Conservation (phyloP, 1,140 invertebrate species). For the Phenacoccus solenopsis region DNA sequence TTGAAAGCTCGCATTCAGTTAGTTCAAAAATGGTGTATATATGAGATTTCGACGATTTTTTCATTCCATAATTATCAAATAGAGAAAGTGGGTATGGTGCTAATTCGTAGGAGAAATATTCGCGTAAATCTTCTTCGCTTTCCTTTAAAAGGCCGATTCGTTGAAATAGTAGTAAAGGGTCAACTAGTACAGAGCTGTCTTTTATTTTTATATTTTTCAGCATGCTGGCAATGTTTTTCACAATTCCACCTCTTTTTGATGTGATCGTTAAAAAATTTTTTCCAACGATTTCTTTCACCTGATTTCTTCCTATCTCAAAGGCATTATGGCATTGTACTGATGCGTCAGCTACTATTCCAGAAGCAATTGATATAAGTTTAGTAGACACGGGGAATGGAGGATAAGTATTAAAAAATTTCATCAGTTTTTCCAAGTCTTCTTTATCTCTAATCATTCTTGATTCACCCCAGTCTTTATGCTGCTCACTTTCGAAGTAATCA, state of each 20-base stretch:
- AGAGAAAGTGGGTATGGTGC: constrained; percentile 32
- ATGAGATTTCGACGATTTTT: constrained; percentile 32
- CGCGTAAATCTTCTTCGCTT: constrained; percentile 29
- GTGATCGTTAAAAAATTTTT: too few species aligned
- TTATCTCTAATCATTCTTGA: constrained; percentile 32
- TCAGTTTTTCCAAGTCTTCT: constrained; percentile 30
- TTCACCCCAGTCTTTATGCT: constrained; percentile 34
- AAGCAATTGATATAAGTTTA: constrained; percentile 31
- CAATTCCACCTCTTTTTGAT: too few species aligned
- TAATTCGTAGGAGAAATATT: constrained; percentile 34
- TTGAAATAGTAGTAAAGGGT: constrained; percentile 34
- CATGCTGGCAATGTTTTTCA: too few species aligned
- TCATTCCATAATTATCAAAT: constrained; percentile 34
- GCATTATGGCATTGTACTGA: constrained; percentile 34
- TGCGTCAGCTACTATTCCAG: constrained; percentile 31
- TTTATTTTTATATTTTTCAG: constrained; percentile 26
- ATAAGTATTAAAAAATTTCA: constrained; percentile 31
- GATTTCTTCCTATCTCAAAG: constrained; percentile 29
- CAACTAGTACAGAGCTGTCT: constrained; percentile 30
- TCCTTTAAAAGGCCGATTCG: constrained; percentile 31
- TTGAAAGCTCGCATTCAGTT: background rate
- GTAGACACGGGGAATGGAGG: constrained; percentile 29
- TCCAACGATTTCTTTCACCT: constrained; percentile 27
- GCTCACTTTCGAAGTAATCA: too few species aligned
- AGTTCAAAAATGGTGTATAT: constrained; percentile 30